Conservation (phyloP, 2,113 vertebrate genomes). For the Sceloporus tristichus region DNA sequence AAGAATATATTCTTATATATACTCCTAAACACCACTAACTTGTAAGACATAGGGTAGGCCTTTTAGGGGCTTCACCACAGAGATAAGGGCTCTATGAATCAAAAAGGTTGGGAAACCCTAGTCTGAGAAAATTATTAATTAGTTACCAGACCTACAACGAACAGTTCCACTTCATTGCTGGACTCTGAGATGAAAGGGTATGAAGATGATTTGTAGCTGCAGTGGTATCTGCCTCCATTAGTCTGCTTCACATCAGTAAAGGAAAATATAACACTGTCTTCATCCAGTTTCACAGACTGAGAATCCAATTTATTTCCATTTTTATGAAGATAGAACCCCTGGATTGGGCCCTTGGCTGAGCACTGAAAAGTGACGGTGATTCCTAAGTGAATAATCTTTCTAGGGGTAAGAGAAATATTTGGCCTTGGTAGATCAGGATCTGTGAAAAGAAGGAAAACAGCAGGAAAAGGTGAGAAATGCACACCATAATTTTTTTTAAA, state of each 20-base stretch:
- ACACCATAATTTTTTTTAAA: not conserved
- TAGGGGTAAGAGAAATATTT: not conserved
- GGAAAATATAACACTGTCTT: not conserved
- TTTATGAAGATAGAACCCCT: not conserved
- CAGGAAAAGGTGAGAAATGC: not conserved
- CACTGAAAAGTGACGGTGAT: not conserved
- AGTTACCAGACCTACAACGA: not conserved
- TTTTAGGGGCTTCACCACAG: too few relatives aligned
- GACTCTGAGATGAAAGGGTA: not conserved
- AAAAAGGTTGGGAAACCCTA: too few relatives aligned
- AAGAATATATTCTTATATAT: too few relatives aligned
- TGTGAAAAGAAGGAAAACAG: not conserved
- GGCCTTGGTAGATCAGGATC: not conserved
- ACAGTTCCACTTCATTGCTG: not conserved
- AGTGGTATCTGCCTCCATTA: not conserved
- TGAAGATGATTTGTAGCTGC: not conserved
- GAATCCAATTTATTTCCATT: not conserved
- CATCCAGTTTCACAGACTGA: not conserved
- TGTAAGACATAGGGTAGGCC: too few relatives aligned
- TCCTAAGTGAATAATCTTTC: not conserved
- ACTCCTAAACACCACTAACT: too few relatives aligned
- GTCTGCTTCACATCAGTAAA: not conserved
- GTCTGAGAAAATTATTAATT: too few relatives aligned
- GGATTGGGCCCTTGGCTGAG: not conserved
- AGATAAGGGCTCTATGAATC: too few relatives aligned